Evolutionary conservation across 2,797 vertebrate genomes (phyloP).

Genomic region (Valencia hispanica): DNA sequence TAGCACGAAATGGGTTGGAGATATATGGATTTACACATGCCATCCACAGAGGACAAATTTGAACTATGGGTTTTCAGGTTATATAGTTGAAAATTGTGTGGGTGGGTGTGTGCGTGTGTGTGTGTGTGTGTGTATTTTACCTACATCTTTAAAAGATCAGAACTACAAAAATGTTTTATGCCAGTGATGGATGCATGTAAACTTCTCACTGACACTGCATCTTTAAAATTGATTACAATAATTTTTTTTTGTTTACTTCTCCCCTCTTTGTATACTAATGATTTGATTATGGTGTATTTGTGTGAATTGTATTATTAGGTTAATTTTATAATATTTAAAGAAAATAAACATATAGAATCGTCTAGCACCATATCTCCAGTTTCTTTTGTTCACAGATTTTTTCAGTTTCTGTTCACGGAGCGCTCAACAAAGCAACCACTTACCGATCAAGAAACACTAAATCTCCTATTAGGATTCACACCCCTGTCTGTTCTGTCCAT

Average conservation of each 20-base stretch:
- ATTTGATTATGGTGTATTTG: background rate
- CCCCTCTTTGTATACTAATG: background rate
- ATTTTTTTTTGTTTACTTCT: background rate
- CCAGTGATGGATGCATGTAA: no score
- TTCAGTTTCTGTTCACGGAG: conserved; percentile 2
- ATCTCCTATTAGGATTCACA: conserved; percentile 60
- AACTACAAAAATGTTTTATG: background rate
- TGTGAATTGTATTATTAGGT: background rate
- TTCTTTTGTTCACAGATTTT: background rate
- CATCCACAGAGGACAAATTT: no score
- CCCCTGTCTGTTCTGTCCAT: conserved; percentile 31
- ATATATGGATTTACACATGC: no score
- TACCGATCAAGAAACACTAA: conserved; percentile 35
- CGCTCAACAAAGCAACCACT: conserved; percentile 38
- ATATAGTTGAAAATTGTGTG: no score
- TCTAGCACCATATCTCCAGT: background rate
- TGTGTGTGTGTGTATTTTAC: no score
- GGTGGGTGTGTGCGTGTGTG: no score
- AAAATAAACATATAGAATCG: conserved; percentile 11
- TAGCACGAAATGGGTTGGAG: no score
- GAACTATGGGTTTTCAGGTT: no score
- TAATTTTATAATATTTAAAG: background rate
- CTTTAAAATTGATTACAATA: background rate
- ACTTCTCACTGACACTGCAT: background rate
- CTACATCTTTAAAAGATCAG: background rate